Conservation (phyloP, 2,797 vertebrate genomes). For the Periophthalmus magnuspinnatus region DNA sequence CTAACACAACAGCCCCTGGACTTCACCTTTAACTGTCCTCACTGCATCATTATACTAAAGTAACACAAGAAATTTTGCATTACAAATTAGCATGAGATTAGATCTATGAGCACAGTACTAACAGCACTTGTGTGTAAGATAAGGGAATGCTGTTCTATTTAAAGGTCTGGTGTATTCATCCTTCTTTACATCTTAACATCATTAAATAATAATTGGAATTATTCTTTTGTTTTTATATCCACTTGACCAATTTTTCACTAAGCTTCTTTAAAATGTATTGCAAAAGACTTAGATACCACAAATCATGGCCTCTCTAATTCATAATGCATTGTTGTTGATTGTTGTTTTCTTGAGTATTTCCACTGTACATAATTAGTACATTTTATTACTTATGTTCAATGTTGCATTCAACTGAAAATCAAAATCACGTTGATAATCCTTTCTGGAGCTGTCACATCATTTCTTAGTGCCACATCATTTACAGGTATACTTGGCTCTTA, state of each 20-base stretch:
- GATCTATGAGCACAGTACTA: conserved; percentile 16
- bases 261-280: no score
- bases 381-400: no score
- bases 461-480: neutral
- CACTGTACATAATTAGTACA: neutral
- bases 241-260: no score
- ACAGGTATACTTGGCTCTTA: neutral
- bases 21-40: conserved; percentile 33
- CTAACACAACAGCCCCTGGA: conserved; percentile 31
- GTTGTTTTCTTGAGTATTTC: neutral
- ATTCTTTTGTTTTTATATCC: no score
- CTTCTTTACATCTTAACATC: no score
- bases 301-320: neutral
- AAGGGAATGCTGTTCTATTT: conserved; percentile 4
- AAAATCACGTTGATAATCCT: neutral
- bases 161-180: neutral
- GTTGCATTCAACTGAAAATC: no score
- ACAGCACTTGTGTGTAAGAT: neutral
- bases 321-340: neutral
- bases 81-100: neutral
- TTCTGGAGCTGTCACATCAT: neutral
- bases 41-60: conserved; percentile 44
- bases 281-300: neutral
- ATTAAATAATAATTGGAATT: no score
- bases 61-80: neutral